A percentile compares a stretch with the other conserved stretches of the same genome.
phyloP scores from a whole-genome alignment of 2,797 vertebrate genomes.

The Xiphophorus birchmanni region DNA sequence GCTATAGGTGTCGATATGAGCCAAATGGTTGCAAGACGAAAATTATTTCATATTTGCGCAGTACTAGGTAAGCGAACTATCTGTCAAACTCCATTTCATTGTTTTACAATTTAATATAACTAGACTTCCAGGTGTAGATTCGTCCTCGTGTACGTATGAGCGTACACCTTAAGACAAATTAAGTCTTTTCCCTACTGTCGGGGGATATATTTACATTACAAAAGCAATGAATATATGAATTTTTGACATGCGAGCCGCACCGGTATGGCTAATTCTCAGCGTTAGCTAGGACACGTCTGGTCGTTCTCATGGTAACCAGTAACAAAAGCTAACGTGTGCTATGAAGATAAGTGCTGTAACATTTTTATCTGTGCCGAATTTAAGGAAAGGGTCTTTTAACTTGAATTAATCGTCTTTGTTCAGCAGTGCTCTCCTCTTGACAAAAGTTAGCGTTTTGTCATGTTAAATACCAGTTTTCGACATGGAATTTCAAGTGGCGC shows the following conservation, averaged over 20 bases:
- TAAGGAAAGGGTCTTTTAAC: rapidly evolving
- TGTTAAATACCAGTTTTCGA: neutral
- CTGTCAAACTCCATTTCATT: neutral
- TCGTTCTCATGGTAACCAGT: neutral
- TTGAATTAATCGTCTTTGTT: rapidly evolving
- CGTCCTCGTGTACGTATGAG: neutral
- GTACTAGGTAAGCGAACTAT: neutral
- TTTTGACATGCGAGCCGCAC: neutral
- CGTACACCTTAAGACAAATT: neutral
- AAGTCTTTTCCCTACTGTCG: neutral
- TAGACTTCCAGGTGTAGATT: neutral
- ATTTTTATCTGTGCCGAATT: conserved; percentile 17
- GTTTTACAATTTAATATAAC: neutral
- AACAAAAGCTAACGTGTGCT: neutral
- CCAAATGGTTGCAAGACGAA: neutral
- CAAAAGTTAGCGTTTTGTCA: rapidly evolving
- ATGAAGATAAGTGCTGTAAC: rapidly evolving
- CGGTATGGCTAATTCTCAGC: neutral
- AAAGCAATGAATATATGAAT: rapidly evolving
- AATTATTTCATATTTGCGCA: neutral
- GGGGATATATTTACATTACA: neutral
- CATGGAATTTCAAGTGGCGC: neutral
- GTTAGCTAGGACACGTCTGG: neutral
- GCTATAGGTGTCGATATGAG: neutral
- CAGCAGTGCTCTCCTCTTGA: rapidly evolving